Evolutionary conservation across 2,888 invertebrate species (phyloP), one percentile per base, ranked within the genome.

Genomic region (Amblyjoppa fuscipennis): DNA sequence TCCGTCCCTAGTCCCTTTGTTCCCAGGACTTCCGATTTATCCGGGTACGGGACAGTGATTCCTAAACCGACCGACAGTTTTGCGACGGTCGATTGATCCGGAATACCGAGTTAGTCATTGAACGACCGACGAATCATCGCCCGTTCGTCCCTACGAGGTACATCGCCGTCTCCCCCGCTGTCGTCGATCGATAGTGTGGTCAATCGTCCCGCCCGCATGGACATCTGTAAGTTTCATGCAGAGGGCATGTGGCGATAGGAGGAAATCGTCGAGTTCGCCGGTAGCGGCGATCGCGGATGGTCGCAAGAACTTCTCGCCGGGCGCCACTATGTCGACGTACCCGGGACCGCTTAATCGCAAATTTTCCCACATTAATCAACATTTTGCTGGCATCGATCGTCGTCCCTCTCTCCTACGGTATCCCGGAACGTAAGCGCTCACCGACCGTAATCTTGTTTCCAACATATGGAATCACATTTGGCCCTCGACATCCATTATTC

Each of bases 301-400:
- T 38, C 25, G 80, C 85, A 83, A 85, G 73, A 85, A 85, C 68
- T 85, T 83, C 73, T 73, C 68, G 53, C 73, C 49, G 49, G 69
- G 68, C 59, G 31, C 75, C 80, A 61, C 51, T 51, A 45, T 49
- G 76, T 73, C 78, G 70, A 77, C 77, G 64, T 69, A 56, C 61
- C 51, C 51, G 73, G 51, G 71, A 83, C 68, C 85, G 83, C 80
- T 83, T 85, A 83, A 83, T 83, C 76, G 76, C 73, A 69, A 76
- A 80, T 85, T 85, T 85, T 85, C 83, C 56, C 73, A 74, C 76
- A 85, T 85, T 85, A 85, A 83, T 85, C 80, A 85, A 73, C 80
- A 77, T 85, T 85, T 85, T 85, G 85, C 85, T 53, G 6, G 53
- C 38, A 80, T 76, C 73, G 49, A 79, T 83, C 73, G 59, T 73